Percentiles rank a stretch among this genome's conserved stretches.
Conservation (phyloP, 1,140 invertebrate genomes). For the Aphelinus atriplicis region DNA sequence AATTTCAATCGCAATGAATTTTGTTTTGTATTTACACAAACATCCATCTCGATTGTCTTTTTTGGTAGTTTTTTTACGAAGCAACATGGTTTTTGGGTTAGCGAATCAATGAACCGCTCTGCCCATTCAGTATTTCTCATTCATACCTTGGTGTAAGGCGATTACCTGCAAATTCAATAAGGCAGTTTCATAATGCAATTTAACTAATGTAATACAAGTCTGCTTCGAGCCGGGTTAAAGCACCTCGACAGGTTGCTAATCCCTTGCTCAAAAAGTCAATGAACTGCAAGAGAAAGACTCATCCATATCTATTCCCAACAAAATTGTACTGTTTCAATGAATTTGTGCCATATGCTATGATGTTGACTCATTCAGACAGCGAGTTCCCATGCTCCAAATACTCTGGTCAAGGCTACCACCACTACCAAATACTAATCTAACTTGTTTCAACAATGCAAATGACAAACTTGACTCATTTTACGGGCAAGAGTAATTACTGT, state of each 20-base stretch:
- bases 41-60: too few relatives aligned
- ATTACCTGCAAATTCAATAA: conserved; percentile 29
- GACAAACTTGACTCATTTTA: too few relatives aligned
- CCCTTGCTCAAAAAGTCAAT: conserved; percentile 17
- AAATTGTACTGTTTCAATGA: background rate
- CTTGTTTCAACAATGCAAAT: too few relatives aligned
- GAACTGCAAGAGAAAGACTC: conserved; percentile 10
- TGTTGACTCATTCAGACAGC: background rate
- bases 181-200: conserved; percentile 23
- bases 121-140: background rate
- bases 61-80: too few relatives aligned
- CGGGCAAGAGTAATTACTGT: too few relatives aligned
- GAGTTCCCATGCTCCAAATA: conserved; percentile 5
- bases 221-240: conserved; percentile 16
- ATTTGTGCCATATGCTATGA: background rate
- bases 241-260: conserved; percentile 10
- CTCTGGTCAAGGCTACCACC: too few relatives aligned
- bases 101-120: background rate
- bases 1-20: too few relatives aligned
- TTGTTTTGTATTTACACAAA: too few relatives aligned
- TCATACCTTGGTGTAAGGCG: background rate
- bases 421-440: too few relatives aligned
- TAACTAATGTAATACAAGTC: conserved; percentile 23
- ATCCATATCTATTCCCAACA: background rate
- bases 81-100: too few relatives aligned